phyloP scores from a whole-genome alignment of 2,113 vertebrate species.

The Cebidichthys violaceus region DNA sequence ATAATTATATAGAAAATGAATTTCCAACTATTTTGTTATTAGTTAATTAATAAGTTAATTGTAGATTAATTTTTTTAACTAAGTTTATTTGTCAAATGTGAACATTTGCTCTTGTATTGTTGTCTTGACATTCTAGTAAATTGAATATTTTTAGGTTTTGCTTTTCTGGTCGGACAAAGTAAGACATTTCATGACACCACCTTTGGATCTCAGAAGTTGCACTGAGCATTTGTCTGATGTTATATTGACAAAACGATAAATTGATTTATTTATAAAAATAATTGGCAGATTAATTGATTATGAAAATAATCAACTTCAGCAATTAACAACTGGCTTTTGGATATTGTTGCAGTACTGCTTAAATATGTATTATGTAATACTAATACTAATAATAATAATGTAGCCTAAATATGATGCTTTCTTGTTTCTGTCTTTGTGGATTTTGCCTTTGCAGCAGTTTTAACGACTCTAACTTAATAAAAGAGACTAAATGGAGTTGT shows the following conservation, averaged over 20 bases:
- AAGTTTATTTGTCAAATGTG: neutral
- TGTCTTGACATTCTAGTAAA: neutral
- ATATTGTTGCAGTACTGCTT: neutral
- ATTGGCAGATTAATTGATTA: neutral
- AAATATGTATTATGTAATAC: neutral
- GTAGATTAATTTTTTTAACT: neutral
- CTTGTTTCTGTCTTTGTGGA: neutral
- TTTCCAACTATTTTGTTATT: neutral
- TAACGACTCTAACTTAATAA: neutral
- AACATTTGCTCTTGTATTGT: neutral
- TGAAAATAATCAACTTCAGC: neutral
- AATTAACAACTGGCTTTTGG: neutral
- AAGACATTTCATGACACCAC: neutral
- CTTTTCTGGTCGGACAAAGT: neutral
- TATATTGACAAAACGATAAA: neutral
- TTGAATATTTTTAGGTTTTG: neutral
- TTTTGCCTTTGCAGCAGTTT: neutral
- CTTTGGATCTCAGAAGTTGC: neutral
- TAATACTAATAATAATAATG: neutral
- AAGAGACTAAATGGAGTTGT: neutral
- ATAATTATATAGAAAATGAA: neutral
- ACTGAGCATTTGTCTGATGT: neutral
- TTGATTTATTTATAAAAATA: neutral
- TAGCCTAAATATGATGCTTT: neutral
- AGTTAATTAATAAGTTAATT: neutral